Evolutionary conservation across 2,113 vertebrate species (phyloP).

Genomic region (Zootoca vivipara): DNA sequence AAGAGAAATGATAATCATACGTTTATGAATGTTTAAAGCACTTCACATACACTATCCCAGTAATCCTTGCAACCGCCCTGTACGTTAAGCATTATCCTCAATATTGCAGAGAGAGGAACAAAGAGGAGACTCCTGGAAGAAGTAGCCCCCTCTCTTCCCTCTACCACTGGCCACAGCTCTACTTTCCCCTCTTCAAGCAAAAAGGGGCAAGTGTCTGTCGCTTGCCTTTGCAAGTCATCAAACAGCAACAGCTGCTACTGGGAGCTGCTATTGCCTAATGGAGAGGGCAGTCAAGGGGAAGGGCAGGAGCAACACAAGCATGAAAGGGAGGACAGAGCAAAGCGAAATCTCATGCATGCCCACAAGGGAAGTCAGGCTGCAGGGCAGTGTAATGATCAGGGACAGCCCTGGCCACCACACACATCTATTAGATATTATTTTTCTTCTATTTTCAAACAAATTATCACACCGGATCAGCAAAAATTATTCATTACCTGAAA

Average conservation of each 20-base stretch:
- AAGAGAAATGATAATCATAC: background rate
- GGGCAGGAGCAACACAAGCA: background rate
- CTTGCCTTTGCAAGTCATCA: background rate
- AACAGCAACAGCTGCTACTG: background rate
- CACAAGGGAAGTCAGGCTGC: background rate
- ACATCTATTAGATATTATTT: background rate
- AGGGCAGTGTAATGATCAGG: background rate
- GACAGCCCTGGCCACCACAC: background rate
- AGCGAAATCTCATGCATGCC: background rate
- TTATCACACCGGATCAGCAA: conserved; percentile 20
- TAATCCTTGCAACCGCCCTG: background rate
- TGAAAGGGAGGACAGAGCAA: background rate
- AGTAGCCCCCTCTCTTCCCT: background rate
- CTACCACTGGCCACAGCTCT: background rate
- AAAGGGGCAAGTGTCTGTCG: background rate
- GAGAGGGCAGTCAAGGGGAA: background rate
- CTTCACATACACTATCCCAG: background rate
- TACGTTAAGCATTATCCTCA: background rate
- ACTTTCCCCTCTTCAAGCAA: background rate
- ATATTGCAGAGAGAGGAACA: background rate
- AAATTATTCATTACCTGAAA: conserved; percentile 66
- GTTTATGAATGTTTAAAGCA: background rate
- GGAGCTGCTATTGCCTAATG: background rate
- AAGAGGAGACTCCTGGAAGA: background rate
- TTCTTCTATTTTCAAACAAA: background rate